A percentile compares a stretch with the other conserved stretches of the same genome.
These are phyloP conservation scores for Colius striatus DNA, from an alignment of 2,113 vertebrate genomes.

Conservation along the genomic window DNA sequence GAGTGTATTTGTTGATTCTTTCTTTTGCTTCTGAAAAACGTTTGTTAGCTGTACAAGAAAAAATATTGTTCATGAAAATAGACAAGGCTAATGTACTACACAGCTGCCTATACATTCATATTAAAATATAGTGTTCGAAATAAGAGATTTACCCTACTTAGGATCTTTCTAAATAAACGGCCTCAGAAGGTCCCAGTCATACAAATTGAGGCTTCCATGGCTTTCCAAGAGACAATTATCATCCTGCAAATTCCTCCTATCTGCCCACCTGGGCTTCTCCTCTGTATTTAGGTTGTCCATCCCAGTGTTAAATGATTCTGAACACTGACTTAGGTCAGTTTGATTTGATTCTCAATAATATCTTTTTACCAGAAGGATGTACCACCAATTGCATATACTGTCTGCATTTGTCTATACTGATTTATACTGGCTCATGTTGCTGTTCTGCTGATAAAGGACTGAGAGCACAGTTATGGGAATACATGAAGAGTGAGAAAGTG, in stretches of 20 bases:
- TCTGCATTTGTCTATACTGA: background rate
- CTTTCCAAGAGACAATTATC: background rate
- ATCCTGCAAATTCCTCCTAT: background rate
- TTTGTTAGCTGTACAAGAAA: background rate
- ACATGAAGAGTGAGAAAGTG: background rate
- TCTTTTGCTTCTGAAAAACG: background rate
- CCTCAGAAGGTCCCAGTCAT: background rate
- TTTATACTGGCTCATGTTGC: background rate
- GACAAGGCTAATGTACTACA: background rate
- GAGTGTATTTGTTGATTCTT: background rate
- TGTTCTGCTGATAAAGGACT: background rate
- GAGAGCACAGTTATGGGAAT: background rate
- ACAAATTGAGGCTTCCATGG: background rate
- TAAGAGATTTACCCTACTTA: background rate
- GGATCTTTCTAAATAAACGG: background rate
- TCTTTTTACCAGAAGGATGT: background rate
- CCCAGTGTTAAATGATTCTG: background rate
- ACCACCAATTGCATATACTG: background rate
- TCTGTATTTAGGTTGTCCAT: background rate
- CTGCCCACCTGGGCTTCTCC: background rate
- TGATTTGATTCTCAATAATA: background rate
- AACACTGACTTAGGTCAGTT: background rate
- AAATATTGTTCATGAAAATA: constrained; percentile 10
- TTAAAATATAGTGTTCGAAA: background rate
- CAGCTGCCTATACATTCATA: background rate